Conservation (phyloP, 2,797 vertebrate genomes). For the Melanotaenia pygmaea region DNA sequence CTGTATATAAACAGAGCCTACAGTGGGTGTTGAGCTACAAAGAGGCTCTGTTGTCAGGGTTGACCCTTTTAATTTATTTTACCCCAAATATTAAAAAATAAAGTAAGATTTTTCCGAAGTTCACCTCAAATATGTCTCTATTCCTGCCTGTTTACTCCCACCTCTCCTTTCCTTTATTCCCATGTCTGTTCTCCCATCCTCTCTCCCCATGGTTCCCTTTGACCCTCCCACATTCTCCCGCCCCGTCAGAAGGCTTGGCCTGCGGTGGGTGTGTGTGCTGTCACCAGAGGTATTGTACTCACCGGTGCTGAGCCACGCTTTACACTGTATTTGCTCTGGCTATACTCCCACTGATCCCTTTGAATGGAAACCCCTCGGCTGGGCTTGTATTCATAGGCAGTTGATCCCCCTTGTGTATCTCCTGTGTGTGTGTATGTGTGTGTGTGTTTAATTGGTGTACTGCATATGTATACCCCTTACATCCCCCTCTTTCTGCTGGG, state of each 20-base stretch:
- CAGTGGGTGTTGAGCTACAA: conserved; percentile 3
- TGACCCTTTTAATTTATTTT: background rate
- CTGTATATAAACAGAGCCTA: background rate
- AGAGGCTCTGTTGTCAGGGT: background rate
- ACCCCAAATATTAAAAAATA: too few relatives aligned
- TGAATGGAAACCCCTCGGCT: conserved; percentile 60
- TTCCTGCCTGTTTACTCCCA: conserved; percentile 14
- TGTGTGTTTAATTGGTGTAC: conserved; percentile 25
- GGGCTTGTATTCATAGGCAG: conserved; percentile 43
- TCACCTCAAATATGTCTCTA: conserved; percentile 5
- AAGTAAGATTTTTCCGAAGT: background rate
- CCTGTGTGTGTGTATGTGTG: conserved; percentile 13
- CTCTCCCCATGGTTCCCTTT: conserved; percentile 15
- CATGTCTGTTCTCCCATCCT: conserved; percentile 9
- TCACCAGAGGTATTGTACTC: conserved; percentile 63
- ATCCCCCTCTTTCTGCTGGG: conserved; percentile 17
- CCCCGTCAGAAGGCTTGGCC: conserved; percentile 43
- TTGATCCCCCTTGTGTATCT: conserved; percentile 41
- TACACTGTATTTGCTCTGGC: conserved; percentile 64
- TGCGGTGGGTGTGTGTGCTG: conserved; percentile 53
- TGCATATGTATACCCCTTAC: conserved; percentile 33
- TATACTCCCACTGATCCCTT: conserved; percentile 58
- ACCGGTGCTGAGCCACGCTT: conserved; percentile 55
- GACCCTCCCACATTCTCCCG: conserved; percentile 28
- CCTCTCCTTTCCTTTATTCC: conserved; percentile 19